A percentile compares a stretch with the other conserved stretches of the same genome.
phyloP scores from a whole-genome alignment of 1,140 invertebrate genomes.

The Ceratina australensis region DNA sequence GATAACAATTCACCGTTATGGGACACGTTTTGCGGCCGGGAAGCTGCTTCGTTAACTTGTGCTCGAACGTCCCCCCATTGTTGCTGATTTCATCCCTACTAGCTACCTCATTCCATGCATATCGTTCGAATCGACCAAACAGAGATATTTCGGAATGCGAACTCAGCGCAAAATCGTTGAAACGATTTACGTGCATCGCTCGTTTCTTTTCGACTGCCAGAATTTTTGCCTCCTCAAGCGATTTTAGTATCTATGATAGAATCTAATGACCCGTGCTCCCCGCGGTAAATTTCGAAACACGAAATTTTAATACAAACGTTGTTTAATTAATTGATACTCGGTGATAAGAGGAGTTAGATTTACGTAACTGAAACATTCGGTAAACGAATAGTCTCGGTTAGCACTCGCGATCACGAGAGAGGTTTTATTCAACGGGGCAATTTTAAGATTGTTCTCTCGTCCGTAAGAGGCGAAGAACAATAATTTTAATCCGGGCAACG shows the following conservation, averaged over 20 bases:
- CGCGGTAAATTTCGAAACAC: no score
- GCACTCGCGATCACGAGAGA: no score
- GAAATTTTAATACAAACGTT: no score
- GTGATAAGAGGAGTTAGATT: no score
- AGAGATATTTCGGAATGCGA: not conserved
- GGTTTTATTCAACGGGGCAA: slow-evolving; percentile 2
- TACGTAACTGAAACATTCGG: no score
- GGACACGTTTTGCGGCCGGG: slow-evolving; percentile 8
- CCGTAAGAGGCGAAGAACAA: not conserved
- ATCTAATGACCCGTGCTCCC: no score
- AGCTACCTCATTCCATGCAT: not conserved
- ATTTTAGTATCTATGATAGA: no score
- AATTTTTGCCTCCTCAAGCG: not conserved
- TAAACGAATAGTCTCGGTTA: no score
- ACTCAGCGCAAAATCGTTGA: not conserved
- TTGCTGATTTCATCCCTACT: not conserved
- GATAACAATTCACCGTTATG: slow-evolving; percentile 2
- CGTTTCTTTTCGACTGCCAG: no score
- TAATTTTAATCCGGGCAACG: slow-evolving; percentile 24
- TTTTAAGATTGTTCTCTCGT: slow-evolving; percentile 30
- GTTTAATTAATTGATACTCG: no score
- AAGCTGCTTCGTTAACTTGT: slow-evolving; percentile 41
- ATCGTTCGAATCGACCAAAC: not conserved
- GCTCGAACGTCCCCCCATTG: not conserved
- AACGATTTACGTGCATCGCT: not conserved